Conservation (phyloP, 1,140 invertebrate species). For the Trialeurodes vaporariorum region DNA sequence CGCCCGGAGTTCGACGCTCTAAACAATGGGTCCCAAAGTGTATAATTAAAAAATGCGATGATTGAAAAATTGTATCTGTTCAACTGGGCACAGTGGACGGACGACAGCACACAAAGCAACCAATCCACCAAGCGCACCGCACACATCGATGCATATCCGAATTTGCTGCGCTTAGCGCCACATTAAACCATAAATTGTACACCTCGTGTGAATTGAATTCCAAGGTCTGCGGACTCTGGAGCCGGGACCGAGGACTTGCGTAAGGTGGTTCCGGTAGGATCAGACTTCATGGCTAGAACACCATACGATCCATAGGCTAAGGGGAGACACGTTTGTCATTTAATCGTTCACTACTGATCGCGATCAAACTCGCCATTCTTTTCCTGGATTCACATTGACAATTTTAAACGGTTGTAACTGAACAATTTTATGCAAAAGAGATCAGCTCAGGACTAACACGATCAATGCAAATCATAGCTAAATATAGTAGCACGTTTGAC, state of each 20-base stretch:
- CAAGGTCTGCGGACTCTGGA: not conserved
- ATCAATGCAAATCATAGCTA: too few species aligned
- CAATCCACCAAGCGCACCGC: too few species aligned
- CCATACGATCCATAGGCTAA: not conserved
- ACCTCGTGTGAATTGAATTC: not conserved
- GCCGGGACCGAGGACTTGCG: not conserved
- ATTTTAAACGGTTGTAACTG: not conserved
- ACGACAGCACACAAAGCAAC: too few species aligned
- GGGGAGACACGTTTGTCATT: too few species aligned
- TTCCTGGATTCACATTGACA: not conserved
- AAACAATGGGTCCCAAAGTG: not conserved
- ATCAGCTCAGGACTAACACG: not conserved
- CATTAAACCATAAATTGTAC: not conserved
- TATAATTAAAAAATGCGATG: not conserved
- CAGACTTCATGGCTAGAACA: not conserved
- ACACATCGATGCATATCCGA: not conserved
- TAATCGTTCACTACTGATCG: not conserved
- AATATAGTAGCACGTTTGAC: too few species aligned
- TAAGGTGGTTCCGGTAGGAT: not conserved
- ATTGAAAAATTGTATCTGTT: not conserved
- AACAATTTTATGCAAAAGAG: not conserved
- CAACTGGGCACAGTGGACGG: not conserved
- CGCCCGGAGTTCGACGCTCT: not conserved
- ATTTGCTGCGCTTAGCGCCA: not conserved
- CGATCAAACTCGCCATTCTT: not conserved